Percentiles rank a stretch among this genome's conserved stretches.
These are phyloP conservation scores for Muraenolepis orangiensis DNA, from an alignment of 2,797 vertebrate species.

Conservation along the genomic window DNA sequence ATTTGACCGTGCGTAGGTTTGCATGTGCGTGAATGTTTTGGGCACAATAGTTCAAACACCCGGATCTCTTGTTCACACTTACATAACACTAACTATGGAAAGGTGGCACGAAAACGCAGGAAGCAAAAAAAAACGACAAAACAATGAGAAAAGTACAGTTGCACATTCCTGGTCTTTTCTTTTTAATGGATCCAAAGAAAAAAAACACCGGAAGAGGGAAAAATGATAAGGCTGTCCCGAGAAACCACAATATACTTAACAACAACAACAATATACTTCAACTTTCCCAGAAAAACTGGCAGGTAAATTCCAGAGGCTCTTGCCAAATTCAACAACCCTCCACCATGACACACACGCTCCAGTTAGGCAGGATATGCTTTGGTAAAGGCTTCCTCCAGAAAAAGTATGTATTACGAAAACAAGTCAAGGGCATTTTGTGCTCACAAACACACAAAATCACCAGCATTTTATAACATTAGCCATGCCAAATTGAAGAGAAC, in stretches of 20 bases:
- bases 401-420: neutral
- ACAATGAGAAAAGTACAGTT: conserved; percentile 23
- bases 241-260: neutral
- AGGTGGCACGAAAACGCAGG: conserved; percentile 19
- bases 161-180: conserved; percentile 28
- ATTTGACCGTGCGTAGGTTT: too few species aligned
- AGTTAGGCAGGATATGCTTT: conserved; percentile 44
- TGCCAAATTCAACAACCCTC: conserved; percentile 60
- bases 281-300: conserved; percentile 9
- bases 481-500: neutral
- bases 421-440: neutral
- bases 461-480: neutral
- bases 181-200: neutral
- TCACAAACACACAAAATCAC: neutral
- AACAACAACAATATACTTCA: neutral
- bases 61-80: too few species aligned
- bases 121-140: conserved; percentile 32
- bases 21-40: too few species aligned
- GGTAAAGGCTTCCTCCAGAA: neutral
- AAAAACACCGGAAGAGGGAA: neutral
- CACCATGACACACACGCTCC: conserved; percentile 35
- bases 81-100: neutral
- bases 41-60: too few species aligned
- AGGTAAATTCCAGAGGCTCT: conserved; percentile 21
- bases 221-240: neutral